A percentile compares a stretch with the other conserved stretches of the same genome.
Conservation (phyloP, 2,797 vertebrate genomes). For the Sebastes variabilis region DNA sequence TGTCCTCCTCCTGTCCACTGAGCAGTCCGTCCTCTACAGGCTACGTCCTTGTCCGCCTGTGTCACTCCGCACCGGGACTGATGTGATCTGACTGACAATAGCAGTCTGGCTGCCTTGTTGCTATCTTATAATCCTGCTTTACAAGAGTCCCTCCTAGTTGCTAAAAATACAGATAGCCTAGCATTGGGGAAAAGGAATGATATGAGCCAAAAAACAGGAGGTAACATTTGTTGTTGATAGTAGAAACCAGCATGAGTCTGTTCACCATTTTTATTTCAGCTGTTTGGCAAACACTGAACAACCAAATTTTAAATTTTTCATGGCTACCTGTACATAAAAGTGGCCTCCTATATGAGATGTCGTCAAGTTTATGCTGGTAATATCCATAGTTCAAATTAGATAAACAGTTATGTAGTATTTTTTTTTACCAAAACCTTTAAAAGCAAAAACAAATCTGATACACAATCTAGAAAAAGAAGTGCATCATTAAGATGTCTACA, state of each 20-base stretch:
- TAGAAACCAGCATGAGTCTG: slow-evolving; percentile 33
- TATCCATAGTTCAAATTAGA: not conserved
- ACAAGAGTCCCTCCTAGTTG: slow-evolving; percentile 36
- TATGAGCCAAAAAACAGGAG: not conserved
- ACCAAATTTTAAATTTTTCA: not conserved
- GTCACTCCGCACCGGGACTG: slow-evolving; percentile 62
- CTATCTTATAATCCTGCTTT: slow-evolving; percentile 64
- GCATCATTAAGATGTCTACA: slow-evolving; percentile 9
- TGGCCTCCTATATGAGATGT: not conserved
- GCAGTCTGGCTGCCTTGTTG: slow-evolving; percentile 47
- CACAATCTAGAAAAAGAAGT: not conserved
- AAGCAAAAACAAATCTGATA: not conserved
- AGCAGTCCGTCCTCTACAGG: slow-evolving; percentile 66
- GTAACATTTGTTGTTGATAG: not conserved
- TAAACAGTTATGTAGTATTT: not conserved
- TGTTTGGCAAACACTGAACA: slow-evolving; percentile 42
- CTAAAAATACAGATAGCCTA: slow-evolving; percentile 39
- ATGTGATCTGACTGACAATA: slow-evolving; percentile 82
- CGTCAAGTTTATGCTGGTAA: not conserved
- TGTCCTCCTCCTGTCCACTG: slow-evolving; percentile 43
- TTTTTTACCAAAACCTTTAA: not conserved
- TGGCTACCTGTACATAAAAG: slow-evolving; percentile 12
- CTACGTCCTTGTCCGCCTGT: slow-evolving; percentile 79
- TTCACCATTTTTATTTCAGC: slow-evolving; percentile 48
- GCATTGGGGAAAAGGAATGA: not conserved